A percentile compares a stretch with the other conserved stretches of the same genome.
These are phyloP conservation scores for Eumeta japonica DNA, from an alignment of 1,140 invertebrate genomes.

Conservation along the genomic window DNA sequence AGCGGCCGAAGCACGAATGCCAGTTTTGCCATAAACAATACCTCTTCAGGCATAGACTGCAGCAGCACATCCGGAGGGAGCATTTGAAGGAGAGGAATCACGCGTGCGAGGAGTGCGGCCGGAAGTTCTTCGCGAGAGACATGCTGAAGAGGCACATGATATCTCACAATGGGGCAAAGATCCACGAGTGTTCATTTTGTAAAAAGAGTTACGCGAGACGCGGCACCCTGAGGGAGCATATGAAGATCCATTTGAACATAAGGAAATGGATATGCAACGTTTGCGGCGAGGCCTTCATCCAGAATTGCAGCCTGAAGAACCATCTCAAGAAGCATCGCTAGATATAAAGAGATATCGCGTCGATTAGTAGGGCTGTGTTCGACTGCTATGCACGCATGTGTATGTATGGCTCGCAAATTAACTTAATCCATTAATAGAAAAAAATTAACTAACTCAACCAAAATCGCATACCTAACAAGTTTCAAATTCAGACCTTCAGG, in stretches of 20 bases:
- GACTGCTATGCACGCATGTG: too few species aligned
- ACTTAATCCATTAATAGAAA: too few species aligned
- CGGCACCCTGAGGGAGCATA: constrained; percentile 63
- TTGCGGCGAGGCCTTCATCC: constrained; percentile 67
- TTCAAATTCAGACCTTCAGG: too few species aligned
- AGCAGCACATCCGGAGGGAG: constrained; percentile 36
- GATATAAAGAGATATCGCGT: too few species aligned
- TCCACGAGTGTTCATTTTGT: constrained; percentile 42
- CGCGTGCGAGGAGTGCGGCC: constrained; percentile 49
- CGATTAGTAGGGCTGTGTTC: too few species aligned
- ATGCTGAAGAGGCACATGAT: constrained; percentile 72
- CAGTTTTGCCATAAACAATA: constrained; percentile 39
- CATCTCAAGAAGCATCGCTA: constrained; percentile 49
- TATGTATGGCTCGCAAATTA: too few species aligned
- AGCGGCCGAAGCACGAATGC: constrained; percentile 43
- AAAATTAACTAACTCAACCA: too few species aligned
- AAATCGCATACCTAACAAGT: too few species aligned
- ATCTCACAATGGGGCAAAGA: constrained; percentile 65
- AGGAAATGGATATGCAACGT: constrained; percentile 68
- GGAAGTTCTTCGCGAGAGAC: constrained; percentile 43
- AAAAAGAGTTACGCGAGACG: constrained; percentile 43
- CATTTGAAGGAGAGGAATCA: constrained; percentile 51
- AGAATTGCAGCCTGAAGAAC: constrained; percentile 54
- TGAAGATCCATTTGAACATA: constrained; percentile 71
- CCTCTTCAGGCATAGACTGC: constrained; percentile 36